These are phyloP conservation scores for Gobius niger DNA, from an alignment of 2,113 vertebrate genomes.

Conservation along the genomic window DNA sequence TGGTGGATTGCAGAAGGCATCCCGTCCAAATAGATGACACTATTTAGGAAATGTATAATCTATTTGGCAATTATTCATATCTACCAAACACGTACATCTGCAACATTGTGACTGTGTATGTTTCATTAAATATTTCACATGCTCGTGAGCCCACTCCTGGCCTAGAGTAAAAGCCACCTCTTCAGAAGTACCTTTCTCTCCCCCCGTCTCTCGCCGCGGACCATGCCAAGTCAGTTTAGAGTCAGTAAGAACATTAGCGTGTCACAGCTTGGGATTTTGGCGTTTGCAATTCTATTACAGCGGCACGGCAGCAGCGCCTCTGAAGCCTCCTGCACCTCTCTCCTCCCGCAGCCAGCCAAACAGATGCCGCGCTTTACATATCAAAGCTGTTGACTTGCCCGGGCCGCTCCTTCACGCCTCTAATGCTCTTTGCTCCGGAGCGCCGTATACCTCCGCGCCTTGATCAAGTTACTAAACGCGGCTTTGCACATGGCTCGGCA, in stretches of 20 bases:
- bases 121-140: too few relatives aligned
- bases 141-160: too few relatives aligned
- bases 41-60: too few relatives aligned
- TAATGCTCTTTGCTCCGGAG: conserved; percentile 76
- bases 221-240: conserved; percentile 62
- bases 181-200: conserved; percentile 16
- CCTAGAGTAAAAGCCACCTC: neutral
- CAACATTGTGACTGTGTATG: too few relatives aligned
- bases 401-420: conserved; percentile 69
- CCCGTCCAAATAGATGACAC: too few relatives aligned
- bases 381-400: conserved; percentile 75
- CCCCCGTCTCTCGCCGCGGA: conserved; percentile 44
- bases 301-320: conserved; percentile 52
- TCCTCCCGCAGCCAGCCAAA: conserved; percentile 58
- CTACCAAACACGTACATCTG: too few relatives aligned
- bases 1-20: too few relatives aligned
- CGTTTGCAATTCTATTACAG: conserved; percentile 73
- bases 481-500: conserved; percentile 71
- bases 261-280: conserved; percentile 72
- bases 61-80: too few relatives aligned
- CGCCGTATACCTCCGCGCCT: conserved; percentile 65
- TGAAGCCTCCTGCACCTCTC: conserved; percentile 52
- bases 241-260: conserved; percentile 71
- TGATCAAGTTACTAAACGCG: conserved; percentile 74
- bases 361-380: conserved; percentile 74